Evolutionary conservation across 2,888 invertebrate genomes (phyloP).

Genomic region (Stenoptilia bipunctidactyla): DNA sequence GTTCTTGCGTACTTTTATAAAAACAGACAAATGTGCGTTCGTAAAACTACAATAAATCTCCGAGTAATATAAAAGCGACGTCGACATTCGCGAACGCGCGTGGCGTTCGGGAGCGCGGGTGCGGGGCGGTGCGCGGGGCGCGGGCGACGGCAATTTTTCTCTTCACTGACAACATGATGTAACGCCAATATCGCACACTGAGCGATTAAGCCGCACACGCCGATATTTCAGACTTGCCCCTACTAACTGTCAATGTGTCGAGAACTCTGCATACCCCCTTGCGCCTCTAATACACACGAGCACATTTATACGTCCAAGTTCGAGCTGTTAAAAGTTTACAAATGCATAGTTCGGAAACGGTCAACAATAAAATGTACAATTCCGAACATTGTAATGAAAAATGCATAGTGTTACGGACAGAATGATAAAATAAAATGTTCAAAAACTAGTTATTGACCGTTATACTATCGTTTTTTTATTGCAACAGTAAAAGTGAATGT

Average conservation of each 20-base stretch:
- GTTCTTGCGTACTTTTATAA: slow-evolving; percentile 20
- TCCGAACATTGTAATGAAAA: background rate
- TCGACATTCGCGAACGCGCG: slow-evolving; percentile 38
- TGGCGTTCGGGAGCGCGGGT: too few species aligned
- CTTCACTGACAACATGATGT: slow-evolving; percentile 70
- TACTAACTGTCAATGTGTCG: slow-evolving; percentile 65
- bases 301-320: too few species aligned
- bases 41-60: slow-evolving; percentile 62
- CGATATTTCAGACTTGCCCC: slow-evolving; percentile 69
- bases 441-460: too few species aligned
- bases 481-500: too few species aligned
- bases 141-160: slow-evolving; percentile 64
- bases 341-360: too few species aligned
- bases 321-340: too few species aligned
- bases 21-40: slow-evolving; percentile 51
- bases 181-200: slow-evolving; percentile 70
- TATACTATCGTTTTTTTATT: too few species aligned
- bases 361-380: too few species aligned
- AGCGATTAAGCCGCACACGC: slow-evolving; percentile 69
- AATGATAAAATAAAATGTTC: too few species aligned
- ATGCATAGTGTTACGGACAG: too few species aligned
- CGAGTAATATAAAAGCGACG: slow-evolving; percentile 62
- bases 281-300: background rate
- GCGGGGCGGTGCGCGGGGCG: slow-evolving; percentile 27
- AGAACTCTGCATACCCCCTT: slow-evolving; percentile 33